Conservation (phyloP, 2,113 vertebrate genomes). For the Lepus americanus region DNA sequence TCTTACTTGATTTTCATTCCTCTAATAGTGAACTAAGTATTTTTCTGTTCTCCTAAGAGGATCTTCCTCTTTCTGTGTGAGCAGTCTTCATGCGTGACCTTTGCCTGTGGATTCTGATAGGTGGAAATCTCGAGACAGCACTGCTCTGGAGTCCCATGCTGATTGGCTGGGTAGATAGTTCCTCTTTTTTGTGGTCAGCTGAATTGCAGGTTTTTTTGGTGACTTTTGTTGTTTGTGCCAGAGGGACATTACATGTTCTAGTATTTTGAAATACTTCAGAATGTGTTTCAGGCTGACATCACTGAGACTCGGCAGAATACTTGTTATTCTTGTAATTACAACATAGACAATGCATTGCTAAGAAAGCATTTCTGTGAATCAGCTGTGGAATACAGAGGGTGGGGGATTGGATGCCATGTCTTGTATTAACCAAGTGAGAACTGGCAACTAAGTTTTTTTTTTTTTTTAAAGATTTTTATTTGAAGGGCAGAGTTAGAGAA, state of each 20-base stretch:
- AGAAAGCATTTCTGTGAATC: background rate
- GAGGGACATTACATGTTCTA: conserved; percentile 55
- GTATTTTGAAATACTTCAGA: conserved; percentile 66
- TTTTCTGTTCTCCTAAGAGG: background rate
- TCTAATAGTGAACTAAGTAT: background rate
- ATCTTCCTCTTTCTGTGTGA: conserved; percentile 30
- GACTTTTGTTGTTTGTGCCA: conserved; percentile 40
- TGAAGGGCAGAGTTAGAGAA: no score
- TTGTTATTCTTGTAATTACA: conserved; percentile 18
- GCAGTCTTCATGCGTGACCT: background rate
- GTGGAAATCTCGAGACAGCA: background rate
- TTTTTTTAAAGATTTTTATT: no score
- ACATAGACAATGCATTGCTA: background rate
- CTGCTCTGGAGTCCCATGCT: background rate
- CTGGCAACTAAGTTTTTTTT: background rate
- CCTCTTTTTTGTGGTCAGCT: conserved; percentile 47
- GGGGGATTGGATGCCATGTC: background rate
- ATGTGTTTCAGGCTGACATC: conserved; percentile 64
- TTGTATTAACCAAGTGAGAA: background rate
- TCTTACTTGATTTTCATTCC: background rate
- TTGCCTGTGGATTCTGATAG: background rate
- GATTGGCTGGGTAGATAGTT: conserved; percentile 29
- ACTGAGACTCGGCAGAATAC: conserved; percentile 51
- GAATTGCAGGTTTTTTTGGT: conserved; percentile 69
- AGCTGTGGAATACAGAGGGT: background rate